phyloP scores from a whole-genome alignment of 2,797 vertebrate genomes.

The Scarus forsteni region DNA sequence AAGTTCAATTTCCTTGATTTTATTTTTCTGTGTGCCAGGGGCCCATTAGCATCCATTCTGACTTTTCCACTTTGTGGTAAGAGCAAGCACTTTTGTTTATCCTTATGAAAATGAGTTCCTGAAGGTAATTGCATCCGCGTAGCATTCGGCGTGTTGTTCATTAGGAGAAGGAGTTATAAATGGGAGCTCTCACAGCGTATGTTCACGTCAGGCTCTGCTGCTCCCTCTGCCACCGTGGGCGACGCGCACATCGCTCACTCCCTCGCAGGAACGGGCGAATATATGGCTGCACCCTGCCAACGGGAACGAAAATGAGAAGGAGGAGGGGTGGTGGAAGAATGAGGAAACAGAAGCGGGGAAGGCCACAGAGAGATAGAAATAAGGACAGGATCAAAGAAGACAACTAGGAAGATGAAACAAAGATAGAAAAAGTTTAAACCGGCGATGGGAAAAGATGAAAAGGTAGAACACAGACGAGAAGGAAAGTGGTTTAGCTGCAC shows the following conservation, averaged over 20 bases:
- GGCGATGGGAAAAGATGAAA: slow-evolving; percentile 27
- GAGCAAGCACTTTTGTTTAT: slow-evolving; percentile 69
- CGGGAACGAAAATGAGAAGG: slow-evolving; percentile 43
- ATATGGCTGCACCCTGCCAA: slow-evolving; percentile 67
- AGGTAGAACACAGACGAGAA: slow-evolving; percentile 31
- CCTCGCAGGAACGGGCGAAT: slow-evolving; percentile 65
- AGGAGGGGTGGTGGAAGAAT: slow-evolving; percentile 14
- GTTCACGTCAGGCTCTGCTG: slow-evolving; percentile 79
- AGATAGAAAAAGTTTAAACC: slow-evolving; percentile 30
- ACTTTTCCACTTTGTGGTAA: slow-evolving; percentile 59
- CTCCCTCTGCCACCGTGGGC: slow-evolving; percentile 72
- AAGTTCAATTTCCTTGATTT: slow-evolving; percentile 52
- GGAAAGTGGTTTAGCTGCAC: slow-evolving; percentile 32
- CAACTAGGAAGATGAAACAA: slow-evolving; percentile 36
- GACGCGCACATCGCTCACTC: slow-evolving; percentile 76
- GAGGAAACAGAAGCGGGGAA: slow-evolving; percentile 21
- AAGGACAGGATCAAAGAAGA: slow-evolving; percentile 40
- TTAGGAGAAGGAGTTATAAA: slow-evolving; percentile 79
- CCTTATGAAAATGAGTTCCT: slow-evolving; percentile 70
- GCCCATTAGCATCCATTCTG: slow-evolving; percentile 64
- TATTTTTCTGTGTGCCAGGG: slow-evolving; percentile 25
- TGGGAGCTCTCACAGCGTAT: slow-evolving; percentile 80
- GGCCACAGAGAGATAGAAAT: slow-evolving; percentile 43
- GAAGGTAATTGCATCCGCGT: slow-evolving; percentile 73
- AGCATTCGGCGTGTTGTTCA: slow-evolving; percentile 72